Percentiles rank a stretch among this genome's conserved stretches.
Conservation (phyloP, 2,888 invertebrate species). For the Paralinhomoeus sp. region DNA sequence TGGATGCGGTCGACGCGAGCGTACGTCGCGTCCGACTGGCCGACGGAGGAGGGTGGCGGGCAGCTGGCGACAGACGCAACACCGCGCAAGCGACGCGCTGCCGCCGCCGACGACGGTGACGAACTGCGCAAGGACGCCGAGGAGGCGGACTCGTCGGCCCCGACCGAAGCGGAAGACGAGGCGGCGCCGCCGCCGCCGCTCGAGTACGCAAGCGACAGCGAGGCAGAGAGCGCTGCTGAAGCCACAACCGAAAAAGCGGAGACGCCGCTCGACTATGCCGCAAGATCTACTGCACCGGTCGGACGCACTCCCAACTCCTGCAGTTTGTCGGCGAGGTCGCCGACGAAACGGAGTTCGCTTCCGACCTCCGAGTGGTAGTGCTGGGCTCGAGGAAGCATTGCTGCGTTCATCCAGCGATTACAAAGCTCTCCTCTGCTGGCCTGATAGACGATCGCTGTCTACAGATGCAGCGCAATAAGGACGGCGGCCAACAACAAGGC, state of each 20-base stretch:
- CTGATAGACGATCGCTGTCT: conserved; percentile 54
- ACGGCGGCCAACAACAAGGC: too few relatives aligned
- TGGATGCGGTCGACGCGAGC: neutral
- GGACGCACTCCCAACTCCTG: conserved; percentile 84
- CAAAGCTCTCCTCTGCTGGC: conserved; percentile 42
- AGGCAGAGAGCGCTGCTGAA: neutral
- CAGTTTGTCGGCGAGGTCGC: conserved; percentile 83
- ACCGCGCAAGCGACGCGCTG: too few relatives aligned
- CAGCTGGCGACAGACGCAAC: too few relatives aligned
- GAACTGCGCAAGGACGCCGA: neutral
- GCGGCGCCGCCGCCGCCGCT: conserved; percentile 1
- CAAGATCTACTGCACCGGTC: conserved; percentile 67
- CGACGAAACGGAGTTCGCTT: conserved; percentile 46
- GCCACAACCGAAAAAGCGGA: neutral
- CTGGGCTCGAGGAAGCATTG: conserved; percentile 37
- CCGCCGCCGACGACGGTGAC: too few relatives aligned
- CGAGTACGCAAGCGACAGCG: conserved; percentile 10
- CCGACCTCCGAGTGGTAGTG: conserved; percentile 11
- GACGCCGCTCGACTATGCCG: neutral
- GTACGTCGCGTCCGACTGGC: neutral
- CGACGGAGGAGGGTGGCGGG: too few relatives aligned
- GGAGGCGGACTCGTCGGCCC: too few relatives aligned
- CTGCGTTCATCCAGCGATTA: neutral
- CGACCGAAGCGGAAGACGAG: neutral
- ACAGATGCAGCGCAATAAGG: conserved; percentile 26